phyloP scores from a whole-genome alignment of 2,888 invertebrate genomes.

The Capitulum mitella region DNA sequence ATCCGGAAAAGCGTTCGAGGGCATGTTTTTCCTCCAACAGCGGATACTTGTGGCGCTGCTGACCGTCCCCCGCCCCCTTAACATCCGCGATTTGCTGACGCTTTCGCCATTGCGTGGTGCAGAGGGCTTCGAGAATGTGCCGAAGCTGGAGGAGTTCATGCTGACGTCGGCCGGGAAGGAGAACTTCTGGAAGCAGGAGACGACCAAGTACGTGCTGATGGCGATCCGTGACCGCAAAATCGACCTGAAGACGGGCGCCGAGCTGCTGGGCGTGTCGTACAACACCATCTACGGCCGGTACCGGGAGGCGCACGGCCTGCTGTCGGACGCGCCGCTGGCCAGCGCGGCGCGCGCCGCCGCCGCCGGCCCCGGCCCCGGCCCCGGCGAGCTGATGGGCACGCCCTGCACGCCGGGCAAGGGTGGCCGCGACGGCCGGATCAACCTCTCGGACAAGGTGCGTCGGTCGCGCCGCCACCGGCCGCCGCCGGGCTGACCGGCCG shows the following conservation, averaged over 20 bases:
- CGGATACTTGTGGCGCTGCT: neutral
- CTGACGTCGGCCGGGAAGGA: neutral
- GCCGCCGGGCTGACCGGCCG: conserved; percentile 30
- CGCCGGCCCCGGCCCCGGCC: neutral
- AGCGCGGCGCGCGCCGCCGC: neutral
- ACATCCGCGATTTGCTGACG: neutral
- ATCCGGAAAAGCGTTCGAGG: no score
- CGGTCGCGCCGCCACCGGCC: neutral
- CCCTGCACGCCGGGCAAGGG: neutral
- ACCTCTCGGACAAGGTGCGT: neutral
- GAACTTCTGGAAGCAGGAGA: conserved; percentile 12
- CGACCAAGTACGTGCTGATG: conserved; percentile 9
- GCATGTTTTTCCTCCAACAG: neutral
- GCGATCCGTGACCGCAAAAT: conserved; percentile 19
- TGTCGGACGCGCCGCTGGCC: neutral
- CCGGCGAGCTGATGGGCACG: neutral
- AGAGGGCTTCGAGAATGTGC: neutral
- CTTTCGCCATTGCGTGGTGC: neutral
- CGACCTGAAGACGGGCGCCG: conserved; percentile 29
- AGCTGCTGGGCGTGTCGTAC: conserved; percentile 27
- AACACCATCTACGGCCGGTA: conserved; percentile 25
- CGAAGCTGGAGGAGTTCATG: conserved; percentile 15
- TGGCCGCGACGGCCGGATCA: neutral
- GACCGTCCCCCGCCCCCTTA: neutral
- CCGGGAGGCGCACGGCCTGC: conserved; percentile 26